Evolutionary conservation across 2,113 vertebrate species (phyloP).

Genomic region (Pseudorasbora parva): DNA sequence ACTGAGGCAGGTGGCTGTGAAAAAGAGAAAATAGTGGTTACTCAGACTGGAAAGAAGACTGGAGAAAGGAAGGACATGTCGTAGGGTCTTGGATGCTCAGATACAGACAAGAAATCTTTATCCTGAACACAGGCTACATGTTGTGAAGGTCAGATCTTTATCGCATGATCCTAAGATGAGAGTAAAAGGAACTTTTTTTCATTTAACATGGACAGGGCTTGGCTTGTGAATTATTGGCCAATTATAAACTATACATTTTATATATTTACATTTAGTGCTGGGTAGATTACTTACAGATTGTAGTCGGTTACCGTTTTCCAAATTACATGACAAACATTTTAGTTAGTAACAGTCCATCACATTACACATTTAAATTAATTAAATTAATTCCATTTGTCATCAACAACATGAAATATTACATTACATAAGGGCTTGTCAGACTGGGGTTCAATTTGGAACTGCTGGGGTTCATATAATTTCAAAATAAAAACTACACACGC

Average conservation of each 20-base stretch:
- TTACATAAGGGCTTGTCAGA: too few relatives aligned
- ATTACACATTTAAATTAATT: too few relatives aligned
- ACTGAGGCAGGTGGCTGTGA: neutral
- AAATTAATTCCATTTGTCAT: too few relatives aligned
- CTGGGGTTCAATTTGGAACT: too few relatives aligned
- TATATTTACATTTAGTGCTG: too few relatives aligned
- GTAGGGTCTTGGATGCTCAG: neutral
- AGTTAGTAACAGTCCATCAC: too few relatives aligned
- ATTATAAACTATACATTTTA: neutral
- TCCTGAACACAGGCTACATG: neutral
- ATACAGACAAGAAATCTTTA: neutral
- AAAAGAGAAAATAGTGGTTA: neutral
- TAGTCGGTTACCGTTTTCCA: neutral
- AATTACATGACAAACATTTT: neutral
- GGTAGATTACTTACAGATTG: too few relatives aligned
- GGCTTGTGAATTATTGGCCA: neutral
- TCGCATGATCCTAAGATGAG: slow-evolving; percentile 26
- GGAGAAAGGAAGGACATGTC: neutral
- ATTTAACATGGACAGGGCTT: neutral
- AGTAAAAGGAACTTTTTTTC: neutral
- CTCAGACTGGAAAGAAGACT: neutral
- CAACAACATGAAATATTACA: too few relatives aligned
- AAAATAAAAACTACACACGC: too few relatives aligned
- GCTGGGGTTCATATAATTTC: too few relatives aligned
- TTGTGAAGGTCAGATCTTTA: neutral